Percentiles rank a stretch among this genome's conserved stretches.
Evolutionary conservation across 64 coral and sea anemone genomes (phyloP).

Genomic region (Montipora foliosa): DNA sequence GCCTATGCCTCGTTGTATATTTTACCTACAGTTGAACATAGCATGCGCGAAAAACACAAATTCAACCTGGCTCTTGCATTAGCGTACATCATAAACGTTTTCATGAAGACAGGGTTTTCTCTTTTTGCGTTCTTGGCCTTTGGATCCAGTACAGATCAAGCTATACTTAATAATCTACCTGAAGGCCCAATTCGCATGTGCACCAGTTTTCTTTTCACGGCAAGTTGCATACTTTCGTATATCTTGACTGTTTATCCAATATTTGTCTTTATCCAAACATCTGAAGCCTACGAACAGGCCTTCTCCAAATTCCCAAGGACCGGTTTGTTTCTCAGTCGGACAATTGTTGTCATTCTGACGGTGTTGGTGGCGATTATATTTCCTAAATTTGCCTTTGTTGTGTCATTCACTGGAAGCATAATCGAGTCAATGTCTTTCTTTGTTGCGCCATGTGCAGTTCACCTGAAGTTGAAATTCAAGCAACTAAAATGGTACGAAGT

Average conservation of each 20-base stretch:
- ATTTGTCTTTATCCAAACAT: neutral
- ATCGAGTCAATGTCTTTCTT: neutral
- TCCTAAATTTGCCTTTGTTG: neutral
- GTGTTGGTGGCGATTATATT: neutral
- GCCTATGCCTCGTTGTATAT: neutral
- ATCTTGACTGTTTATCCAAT: neutral
- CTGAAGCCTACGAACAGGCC: neutral
- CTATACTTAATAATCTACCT: neutral
- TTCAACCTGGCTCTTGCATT: neutral
- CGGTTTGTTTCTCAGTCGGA: neutral
- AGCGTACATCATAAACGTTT: neutral
- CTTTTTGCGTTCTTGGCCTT: neutral
- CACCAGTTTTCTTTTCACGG: neutral
- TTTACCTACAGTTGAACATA: neutral
- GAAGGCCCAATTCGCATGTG: neutral
- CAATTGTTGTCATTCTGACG: neutral
- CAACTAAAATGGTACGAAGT: neutral
- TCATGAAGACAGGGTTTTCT: neutral
- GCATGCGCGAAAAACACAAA: neutral
- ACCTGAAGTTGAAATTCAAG: neutral
- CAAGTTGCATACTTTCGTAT: neutral
- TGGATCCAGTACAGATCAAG: neutral
- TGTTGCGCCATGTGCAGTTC: neutral
- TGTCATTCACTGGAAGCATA: neutral
- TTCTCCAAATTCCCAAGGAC: neutral